Evolutionary conservation across 2,113 vertebrate genomes (phyloP).

Genomic region (Solea solea): DNA sequence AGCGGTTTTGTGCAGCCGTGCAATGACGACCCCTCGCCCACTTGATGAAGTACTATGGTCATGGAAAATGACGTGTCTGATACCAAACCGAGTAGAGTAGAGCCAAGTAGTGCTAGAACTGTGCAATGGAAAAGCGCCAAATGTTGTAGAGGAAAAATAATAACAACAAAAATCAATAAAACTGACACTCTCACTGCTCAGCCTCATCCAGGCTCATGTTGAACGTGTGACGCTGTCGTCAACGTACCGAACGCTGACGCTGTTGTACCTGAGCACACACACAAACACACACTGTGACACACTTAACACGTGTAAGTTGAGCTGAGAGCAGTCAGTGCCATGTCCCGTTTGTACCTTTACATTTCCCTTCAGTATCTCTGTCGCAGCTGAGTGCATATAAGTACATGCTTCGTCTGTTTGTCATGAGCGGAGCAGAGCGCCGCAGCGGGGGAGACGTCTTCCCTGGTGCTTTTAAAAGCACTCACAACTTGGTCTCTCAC

Average conservation of each 20-base stretch:
- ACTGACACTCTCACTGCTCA: too few species aligned
- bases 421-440: conserved; percentile 42
- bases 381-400: conserved; percentile 47
- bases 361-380: conserved; percentile 11
- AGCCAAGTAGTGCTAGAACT: too few species aligned
- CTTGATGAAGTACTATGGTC: too few species aligned
- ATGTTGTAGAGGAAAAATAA: too few species aligned
- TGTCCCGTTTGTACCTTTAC: background rate
- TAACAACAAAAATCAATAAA: too few species aligned
- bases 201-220: background rate
- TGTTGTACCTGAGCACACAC: background rate
- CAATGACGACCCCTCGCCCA: too few species aligned
- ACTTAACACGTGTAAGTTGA: background rate
- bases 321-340: conserved; percentile 8
- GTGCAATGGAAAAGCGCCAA: too few species aligned
- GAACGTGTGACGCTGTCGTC: background rate
- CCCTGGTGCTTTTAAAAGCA: conserved; percentile 64
- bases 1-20: too few species aligned
- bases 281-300: background rate
- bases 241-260: too few species aligned
- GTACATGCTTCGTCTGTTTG: conserved; percentile 62
- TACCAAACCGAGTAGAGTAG: too few species aligned
- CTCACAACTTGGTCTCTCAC: conserved; percentile 35
- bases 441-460: conserved; percentile 48
- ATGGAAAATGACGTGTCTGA: too few species aligned